Base-by-base conservation (phyloP, 2,888 invertebrate species). In the Colletes collaris region DNA sequence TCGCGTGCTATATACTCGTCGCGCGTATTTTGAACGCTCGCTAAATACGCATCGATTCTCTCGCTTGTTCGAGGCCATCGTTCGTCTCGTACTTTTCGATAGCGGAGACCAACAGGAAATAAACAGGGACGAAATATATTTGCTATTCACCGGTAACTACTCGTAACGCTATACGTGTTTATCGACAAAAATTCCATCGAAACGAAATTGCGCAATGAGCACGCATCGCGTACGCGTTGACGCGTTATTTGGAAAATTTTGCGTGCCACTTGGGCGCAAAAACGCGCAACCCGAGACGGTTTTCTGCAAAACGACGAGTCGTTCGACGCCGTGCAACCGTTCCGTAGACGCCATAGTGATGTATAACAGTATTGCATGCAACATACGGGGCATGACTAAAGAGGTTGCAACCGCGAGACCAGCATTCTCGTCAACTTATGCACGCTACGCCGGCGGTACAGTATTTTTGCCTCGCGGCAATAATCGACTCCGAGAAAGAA, bases 341-440 rank as follows among this genome's bases (percentile, higher is more conserved):
- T 77, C 67, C 58, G 75, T 58, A 59, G 75, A 71, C 71, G 52
- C 70, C 58, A 52, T 52, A 63, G 52, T 64, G 75, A 71, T 53
- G 71, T 63, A 64, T 71, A 64, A 65, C 64, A 64, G 64, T 64
- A 52, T 76, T 73, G 66, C 76, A 72, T 62, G 76, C 72, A 62
- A 62, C 76, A 73, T 60, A 76, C 62, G 72, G 76, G 60, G 72
- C 76, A 66, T 72, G 71, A 66, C 73, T 73, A 56, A 72, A 76
- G 73, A 65, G 65, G 44, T 65, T 60, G 59, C 44, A 73, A 58
- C 65, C 65, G 56, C 60, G 49, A 50, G 55, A 59, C 49, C 49
- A 40, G 72, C 59, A 49, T 64, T 71, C 52, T 58, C 64, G 59
- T 66, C 60, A 8, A 49, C 27, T 49, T 35, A 19, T 53, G 49